Evolutionary conservation across 1,140 invertebrate species (phyloP).

Genomic region (Heliconius eleuchia): DNA sequence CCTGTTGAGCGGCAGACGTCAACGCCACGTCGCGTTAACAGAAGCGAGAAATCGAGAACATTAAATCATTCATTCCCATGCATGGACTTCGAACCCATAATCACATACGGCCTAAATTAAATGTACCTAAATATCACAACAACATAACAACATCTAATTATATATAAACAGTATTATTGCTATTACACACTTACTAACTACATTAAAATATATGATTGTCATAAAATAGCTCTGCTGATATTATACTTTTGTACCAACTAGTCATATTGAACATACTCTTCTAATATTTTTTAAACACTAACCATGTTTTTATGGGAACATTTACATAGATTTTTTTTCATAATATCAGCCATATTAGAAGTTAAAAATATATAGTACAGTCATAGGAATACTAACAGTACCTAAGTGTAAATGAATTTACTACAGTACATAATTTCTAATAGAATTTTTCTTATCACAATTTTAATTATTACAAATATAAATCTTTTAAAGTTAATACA

Average conservation of each 20-base stretch:
- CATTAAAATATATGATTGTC: constrained; percentile 17
- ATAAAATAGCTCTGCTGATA: constrained; percentile 24
- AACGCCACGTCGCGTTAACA: no score
- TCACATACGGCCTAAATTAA: neutral
- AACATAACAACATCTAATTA: neutral
- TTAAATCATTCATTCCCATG: no score
- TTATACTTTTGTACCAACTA: constrained; percentile 10
- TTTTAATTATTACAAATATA: constrained; percentile 2
- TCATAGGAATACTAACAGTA: neutral
- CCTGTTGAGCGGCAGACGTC: no score
- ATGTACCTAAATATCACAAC: constrained; percentile 24
- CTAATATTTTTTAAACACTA: neutral
- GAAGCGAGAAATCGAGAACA: no score
- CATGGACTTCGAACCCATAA: no score
- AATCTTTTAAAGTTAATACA: no score
- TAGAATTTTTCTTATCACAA: constrained; percentile 6
- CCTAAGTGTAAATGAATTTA: neutral
- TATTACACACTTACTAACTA: constrained; percentile 21
- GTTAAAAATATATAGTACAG: neutral
- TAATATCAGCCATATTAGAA: neutral
- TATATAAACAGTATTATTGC: constrained; percentile 18
- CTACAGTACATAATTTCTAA: constrained; percentile 5
- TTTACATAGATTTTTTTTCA: neutral
- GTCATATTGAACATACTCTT: neutral
- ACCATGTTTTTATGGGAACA: neutral